Conservation (phyloP, 2,888 invertebrate genomes). For the Cremastinae sp. region DNA sequence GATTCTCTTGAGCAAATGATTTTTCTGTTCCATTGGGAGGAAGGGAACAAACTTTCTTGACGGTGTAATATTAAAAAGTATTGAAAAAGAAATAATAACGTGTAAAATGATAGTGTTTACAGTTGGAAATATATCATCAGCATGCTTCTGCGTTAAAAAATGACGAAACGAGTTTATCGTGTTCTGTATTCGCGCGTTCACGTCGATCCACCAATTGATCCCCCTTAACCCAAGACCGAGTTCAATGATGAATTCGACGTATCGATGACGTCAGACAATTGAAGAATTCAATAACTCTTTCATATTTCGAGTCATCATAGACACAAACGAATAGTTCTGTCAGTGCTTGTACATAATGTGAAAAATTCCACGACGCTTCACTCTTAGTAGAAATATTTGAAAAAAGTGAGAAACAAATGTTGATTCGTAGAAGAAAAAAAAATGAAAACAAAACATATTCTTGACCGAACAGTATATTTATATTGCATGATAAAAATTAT, state of each 20-base stretch:
- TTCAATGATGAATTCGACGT: conserved; percentile 72
- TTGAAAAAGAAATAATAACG: no score
- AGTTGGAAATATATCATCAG: neutral
- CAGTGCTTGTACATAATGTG: neutral
- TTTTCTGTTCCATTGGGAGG: no score
- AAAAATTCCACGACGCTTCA: neutral
- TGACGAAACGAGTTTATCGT: neutral
- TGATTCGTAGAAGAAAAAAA: no score
- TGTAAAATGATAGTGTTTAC: neutral
- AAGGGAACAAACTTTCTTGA: no score
- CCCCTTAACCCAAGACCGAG: conserved; percentile 66
- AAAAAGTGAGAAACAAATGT: neutral
- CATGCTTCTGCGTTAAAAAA: conserved; percentile 6
- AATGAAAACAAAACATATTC: no score
- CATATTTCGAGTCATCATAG: conserved; percentile 2
- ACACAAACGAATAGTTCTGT: neutral
- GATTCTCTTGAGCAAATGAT: no score
- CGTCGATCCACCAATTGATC: conserved; percentile 69
- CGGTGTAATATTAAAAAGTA: no score
- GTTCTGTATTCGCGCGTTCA: conserved; percentile 49
- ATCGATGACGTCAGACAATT: conserved; percentile 76
- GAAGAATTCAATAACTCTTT: conserved; percentile 56
- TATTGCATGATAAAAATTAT: no score
- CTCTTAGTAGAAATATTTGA: neutral
- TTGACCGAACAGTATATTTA: no score